These are phyloP conservation scores for Oxytorus armatus DNA, from an alignment of 2,888 invertebrate genomes.

Conservation along the genomic window DNA sequence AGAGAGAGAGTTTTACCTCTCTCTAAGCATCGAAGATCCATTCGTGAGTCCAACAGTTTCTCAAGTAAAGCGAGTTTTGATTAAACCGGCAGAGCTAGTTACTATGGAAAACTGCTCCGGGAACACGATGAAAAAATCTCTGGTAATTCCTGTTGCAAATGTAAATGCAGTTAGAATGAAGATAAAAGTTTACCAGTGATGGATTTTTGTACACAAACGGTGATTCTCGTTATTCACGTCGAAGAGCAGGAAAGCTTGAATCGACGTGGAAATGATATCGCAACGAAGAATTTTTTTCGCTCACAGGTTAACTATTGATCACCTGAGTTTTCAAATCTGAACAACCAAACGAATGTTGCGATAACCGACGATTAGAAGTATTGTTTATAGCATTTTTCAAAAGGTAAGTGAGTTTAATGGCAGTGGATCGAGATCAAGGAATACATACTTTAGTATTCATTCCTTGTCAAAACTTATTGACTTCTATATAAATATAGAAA, in stretches of 20 bases:
- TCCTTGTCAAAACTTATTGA: too few relatives aligned
- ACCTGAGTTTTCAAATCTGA: neutral
- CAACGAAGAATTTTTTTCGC: neutral
- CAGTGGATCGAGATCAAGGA: too few relatives aligned
- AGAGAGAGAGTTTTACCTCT: too few relatives aligned
- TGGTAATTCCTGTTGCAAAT: slow-evolving; percentile 15
- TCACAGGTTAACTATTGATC: neutral
- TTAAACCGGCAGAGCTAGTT: slow-evolving; percentile 38
- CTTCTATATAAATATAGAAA: too few relatives aligned
- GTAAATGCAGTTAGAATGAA: slow-evolving; percentile 14
- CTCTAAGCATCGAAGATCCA: slow-evolving; percentile 40
- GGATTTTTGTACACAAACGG: neutral
- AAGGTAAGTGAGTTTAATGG: too few relatives aligned
- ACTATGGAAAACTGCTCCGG: slow-evolving; percentile 17
- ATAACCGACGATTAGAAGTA: too few relatives aligned
- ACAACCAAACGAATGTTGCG: neutral
- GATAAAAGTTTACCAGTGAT: slow-evolving; percentile 20
- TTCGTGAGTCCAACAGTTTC: slow-evolving; percentile 54
- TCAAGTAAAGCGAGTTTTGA: slow-evolving; percentile 48
- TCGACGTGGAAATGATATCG: neutral
- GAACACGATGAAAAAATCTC: slow-evolving; percentile 19
- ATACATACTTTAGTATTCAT: too few relatives aligned
- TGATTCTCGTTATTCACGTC: neutral
- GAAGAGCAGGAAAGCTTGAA: neutral
- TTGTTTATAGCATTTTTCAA: too few relatives aligned